Evolutionary conservation across 1,140 invertebrate species (phyloP).

Genomic region (Scaptomyza montana): DNA sequence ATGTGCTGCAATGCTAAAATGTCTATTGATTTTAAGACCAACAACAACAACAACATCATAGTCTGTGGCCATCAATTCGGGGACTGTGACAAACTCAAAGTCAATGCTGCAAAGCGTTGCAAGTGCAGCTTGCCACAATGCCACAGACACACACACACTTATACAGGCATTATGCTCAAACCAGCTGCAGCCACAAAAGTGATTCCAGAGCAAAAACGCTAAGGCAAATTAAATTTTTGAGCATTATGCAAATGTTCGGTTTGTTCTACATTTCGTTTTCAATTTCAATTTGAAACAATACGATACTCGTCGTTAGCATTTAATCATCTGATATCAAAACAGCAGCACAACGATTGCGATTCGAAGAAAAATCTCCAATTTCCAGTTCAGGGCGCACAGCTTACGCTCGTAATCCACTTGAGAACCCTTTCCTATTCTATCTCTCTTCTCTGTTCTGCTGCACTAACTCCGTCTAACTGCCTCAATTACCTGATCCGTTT

Average conservation of each 20-base stretch:
- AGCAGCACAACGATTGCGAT: too few relatives aligned
- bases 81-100: slow-evolving; percentile 41
- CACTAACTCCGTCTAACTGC: slow-evolving; percentile 32
- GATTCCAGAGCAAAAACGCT: slow-evolving; percentile 2
- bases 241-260: slow-evolving; percentile 16
- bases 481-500: slow-evolving; percentile 57
- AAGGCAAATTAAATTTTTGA: slow-evolving; percentile 13
- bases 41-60: slow-evolving; percentile 5
- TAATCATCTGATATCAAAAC: slow-evolving; percentile 13
- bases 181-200: slow-evolving; percentile 52
- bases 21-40: slow-evolving; percentile 66
- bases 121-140: slow-evolving; percentile 41
- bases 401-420: slow-evolving; percentile 49
- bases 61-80: slow-evolving; percentile 20
- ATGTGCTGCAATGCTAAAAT: slow-evolving; percentile 12
- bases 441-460: not conserved
- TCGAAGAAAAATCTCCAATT: slow-evolving; percentile 8
- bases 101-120: slow-evolving; percentile 47
- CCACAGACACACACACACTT: slow-evolving; percentile 8
- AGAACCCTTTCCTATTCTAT: not conserved
- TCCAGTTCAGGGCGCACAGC: slow-evolving; percentile 11
- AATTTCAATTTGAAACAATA: not conserved
- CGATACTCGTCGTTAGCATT: not conserved
- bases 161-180: slow-evolving; percentile 10
- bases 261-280: not conserved